Evolutionary conservation across 2,888 invertebrate genomes (phyloP).

Genomic region (Pandemis corylana): DNA sequence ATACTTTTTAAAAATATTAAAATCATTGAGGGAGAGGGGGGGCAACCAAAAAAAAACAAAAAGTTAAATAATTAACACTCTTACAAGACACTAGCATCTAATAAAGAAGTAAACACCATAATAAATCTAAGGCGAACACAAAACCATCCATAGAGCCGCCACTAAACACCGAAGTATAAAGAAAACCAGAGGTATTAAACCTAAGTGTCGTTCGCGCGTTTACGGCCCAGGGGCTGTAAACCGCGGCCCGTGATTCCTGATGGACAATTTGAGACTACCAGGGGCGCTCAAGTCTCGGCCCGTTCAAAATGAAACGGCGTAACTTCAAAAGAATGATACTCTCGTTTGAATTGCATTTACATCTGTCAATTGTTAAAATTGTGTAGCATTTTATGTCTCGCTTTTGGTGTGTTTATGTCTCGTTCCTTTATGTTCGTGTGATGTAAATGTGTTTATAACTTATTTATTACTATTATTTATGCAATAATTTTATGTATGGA

Average conservation of each 20-base stretch:
- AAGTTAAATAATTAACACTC: no score
- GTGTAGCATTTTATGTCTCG: background rate
- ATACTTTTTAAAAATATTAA: no score
- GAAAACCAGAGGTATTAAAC: constrained; percentile 74
- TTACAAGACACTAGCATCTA: no score
- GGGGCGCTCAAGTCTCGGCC: constrained; percentile 48
- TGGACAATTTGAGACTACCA: constrained; percentile 81
- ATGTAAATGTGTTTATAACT: constrained; percentile 24
- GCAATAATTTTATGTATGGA: no score
- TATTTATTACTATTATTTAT: background rate
- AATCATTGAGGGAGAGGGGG: no score
- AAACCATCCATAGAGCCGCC: background rate
- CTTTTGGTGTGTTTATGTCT: background rate
- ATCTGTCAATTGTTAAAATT: background rate
- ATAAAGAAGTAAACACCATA: background rate
- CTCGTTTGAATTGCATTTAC: background rate
- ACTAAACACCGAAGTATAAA: constrained; percentile 57
- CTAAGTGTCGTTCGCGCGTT: constrained; percentile 76
- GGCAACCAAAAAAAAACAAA: no score
- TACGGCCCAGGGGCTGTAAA: constrained; percentile 76
- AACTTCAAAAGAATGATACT: background rate
- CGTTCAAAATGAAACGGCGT: background rate
- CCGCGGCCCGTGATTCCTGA: constrained; percentile 77
- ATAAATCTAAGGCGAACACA: background rate
- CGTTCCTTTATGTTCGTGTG: constrained; percentile 25